A percentile compares a stretch with the other conserved stretches of the same genome.
Conservation (phyloP, 2,113 vertebrate species). For the Callipepla californica region DNA sequence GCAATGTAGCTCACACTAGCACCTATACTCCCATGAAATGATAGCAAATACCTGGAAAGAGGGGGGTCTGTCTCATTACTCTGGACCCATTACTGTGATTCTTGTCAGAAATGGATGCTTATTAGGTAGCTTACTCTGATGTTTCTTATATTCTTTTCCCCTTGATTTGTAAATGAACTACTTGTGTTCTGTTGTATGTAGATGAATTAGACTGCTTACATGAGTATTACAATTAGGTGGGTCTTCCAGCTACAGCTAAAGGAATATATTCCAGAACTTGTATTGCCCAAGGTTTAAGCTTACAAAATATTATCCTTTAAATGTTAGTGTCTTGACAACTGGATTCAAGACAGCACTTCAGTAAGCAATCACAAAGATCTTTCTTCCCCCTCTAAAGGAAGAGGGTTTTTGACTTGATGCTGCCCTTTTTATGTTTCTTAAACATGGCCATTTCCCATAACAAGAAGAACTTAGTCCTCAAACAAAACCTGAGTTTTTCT, state of each 20-base stretch:
- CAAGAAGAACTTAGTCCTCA: too few species aligned
- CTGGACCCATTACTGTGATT: too few species aligned
- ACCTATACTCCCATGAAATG: not conserved
- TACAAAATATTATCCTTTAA: not conserved
- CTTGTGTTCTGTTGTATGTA: too few species aligned
- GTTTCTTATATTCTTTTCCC: not conserved
- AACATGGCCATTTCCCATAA: not conserved
- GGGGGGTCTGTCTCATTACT: not conserved
- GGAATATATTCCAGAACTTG: not conserved
- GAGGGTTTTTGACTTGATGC: not conserved
- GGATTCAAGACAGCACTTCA: not conserved
- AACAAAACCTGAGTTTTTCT: not conserved
- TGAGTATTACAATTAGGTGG: not conserved
- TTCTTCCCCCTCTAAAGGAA: too few species aligned
- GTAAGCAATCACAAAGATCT: not conserved
- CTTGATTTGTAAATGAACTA: not conserved
- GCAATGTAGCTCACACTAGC: not conserved
- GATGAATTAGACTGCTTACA: rapidly evolving
- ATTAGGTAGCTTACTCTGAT: too few species aligned
- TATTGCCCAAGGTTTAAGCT: not conserved
- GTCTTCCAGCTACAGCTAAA: not conserved
- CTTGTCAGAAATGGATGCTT: not conserved
- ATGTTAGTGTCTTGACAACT: rapidly evolving
- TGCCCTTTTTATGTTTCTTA: not conserved
- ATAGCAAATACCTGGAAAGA: not conserved